A percentile compares a stretch with the other conserved stretches of the same genome.
Conservation (phyloP, 2,113 vertebrate species). For the Picathartes gymnocephalus region DNA sequence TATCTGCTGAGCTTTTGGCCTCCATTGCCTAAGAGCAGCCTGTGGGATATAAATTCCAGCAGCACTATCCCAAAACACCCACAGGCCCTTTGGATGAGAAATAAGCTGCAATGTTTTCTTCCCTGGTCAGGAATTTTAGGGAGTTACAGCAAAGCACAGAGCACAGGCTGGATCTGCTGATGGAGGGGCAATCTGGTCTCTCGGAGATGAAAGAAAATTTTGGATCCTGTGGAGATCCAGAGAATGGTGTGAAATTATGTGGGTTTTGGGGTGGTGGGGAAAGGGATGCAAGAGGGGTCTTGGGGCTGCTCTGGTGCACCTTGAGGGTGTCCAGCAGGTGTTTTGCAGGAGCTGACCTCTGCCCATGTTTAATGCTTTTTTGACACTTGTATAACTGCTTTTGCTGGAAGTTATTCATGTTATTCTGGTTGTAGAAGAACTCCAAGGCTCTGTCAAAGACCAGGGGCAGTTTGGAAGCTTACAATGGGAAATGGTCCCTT, state of each 20-base stretch:
- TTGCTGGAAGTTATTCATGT: accelerated
- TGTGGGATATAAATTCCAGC: not conserved
- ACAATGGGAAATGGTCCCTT: not conserved
- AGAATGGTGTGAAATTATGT: not conserved
- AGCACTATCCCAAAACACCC: not conserved
- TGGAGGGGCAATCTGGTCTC: not conserved
- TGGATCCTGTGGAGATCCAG: not conserved
- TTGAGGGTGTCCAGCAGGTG: not conserved
- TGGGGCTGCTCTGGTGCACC: not conserved
- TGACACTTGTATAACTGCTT: not conserved
- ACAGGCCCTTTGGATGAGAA: not conserved
- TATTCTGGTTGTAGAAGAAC: not conserved
- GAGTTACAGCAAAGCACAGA: not conserved
- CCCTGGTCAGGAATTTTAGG: not conserved
- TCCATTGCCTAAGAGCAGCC: not conserved
- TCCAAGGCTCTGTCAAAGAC: not conserved
- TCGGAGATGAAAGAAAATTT: not conserved
- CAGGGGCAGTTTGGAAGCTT: not conserved
- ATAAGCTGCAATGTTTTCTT: not conserved
- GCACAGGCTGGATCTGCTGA: not conserved
- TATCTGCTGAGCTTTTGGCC: not conserved
- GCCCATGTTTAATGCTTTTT: not conserved
- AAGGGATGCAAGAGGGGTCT: not conserved
- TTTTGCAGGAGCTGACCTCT: not conserved
- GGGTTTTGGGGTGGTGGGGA: not conserved